Evolutionary conservation across 2,797 vertebrate species (phyloP).

Genomic region (Paguma larvata): DNA sequence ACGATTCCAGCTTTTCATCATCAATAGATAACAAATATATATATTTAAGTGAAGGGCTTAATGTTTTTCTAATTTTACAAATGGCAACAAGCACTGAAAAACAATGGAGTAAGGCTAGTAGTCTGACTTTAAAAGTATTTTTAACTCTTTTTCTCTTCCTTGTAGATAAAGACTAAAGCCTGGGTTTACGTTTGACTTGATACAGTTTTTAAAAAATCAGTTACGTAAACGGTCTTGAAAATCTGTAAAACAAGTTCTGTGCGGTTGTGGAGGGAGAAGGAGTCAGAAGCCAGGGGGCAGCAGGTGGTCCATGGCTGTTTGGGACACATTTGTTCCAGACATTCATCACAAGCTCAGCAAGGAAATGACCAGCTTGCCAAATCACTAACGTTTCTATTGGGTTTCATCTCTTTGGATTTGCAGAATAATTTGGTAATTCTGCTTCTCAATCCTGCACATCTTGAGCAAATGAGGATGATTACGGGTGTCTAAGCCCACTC

Average conservation of each 20-base stretch:
- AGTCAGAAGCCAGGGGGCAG: background rate
- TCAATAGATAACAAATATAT: background rate
- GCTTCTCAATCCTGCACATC: constrained; percentile 6
- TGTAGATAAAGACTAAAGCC: background rate
- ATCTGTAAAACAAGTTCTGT: background rate
- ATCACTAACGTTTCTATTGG: constrained; percentile 25
- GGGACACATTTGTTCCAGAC: background rate
- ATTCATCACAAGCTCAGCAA: background rate
- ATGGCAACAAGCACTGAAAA: background rate
- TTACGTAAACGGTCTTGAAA: background rate
- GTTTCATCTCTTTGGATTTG: constrained; percentile 49
- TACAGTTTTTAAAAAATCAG: background rate
- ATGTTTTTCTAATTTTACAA: constrained; percentile 26
- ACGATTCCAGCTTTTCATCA: background rate
- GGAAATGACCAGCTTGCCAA: background rate
- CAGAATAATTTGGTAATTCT: constrained; percentile 60
- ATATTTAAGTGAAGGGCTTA: background rate
- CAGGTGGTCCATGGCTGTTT: fast-evolving
- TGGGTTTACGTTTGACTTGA: background rate
- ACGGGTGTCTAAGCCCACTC: background rate
- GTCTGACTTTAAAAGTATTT: background rate
- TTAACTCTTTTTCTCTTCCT: constrained; percentile 33
- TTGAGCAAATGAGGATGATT: background rate
- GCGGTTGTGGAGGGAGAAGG: background rate
- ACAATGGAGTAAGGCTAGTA: background rate